Evolutionary conservation across 2,113 vertebrate genomes (phyloP), one percentile per base, ranked within the genome.

Genomic region (Pithys albifrons): DNA sequence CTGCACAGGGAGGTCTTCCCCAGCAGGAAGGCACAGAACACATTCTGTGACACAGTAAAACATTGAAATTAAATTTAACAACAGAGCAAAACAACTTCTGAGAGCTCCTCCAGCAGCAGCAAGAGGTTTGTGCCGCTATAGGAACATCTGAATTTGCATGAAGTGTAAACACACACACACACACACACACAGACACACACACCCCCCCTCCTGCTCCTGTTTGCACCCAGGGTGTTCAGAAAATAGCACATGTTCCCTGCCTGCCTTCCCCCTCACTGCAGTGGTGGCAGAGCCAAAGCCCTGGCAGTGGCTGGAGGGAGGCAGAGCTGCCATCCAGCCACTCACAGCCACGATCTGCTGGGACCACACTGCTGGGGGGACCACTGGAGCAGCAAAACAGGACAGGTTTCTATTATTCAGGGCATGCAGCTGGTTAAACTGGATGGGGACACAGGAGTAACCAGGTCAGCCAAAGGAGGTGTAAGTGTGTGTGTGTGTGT

Each of bases 341-440:
- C 88, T 67, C 69, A 20, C 81, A 41, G 37, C 24, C 88, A 2
- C 52, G 0, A 49, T 45, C 88, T 88, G 19, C 90, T 5, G 92
- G 84, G 96, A 92, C 6, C 3, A 22, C 41, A 89, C 80, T 69
- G 83, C 23, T 93, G 77, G 66, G 59, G 77, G 73, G 77, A 9
- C 57, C 62, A 24, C 65, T 94, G 45, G 76, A 95, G 96, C 67
- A 11, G 89, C 83, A 96, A 90, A 96, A 94, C 80, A 93, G 88
- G 85, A 87, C 91, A 93, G 51, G 88, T 72, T 94, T 96, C 85
- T 95, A 95, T 97, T 96, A 96, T 96, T 96, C 91, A 97, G 93
- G 91, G 93, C 31, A 9, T 14, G 85, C 96, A 96, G 94, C 92
- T 97, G 95, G 87, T 96, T 96, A 88, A 93, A 90, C 57, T 48